Conservation (phyloP, 2,797 vertebrate species). For the Buphagus erythrorhynchus region DNA sequence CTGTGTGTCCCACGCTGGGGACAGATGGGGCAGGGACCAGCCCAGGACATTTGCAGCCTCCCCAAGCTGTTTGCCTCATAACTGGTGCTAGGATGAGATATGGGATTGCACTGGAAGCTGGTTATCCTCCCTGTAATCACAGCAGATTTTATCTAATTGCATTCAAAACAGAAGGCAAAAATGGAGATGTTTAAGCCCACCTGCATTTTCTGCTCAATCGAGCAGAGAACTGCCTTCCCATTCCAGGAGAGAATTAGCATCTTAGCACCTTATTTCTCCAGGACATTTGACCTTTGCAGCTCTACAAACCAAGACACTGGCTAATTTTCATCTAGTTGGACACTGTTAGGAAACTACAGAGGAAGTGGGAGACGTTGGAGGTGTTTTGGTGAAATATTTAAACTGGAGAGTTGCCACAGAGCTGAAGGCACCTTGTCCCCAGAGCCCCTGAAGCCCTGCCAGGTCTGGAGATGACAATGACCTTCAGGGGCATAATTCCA, state of each 20-base stretch:
- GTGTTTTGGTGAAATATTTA: conserved; percentile 21
- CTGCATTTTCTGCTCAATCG: conserved; percentile 5
- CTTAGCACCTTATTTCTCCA: conserved; percentile 22
- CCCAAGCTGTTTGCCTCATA: background rate
- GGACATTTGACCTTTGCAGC: conserved; percentile 36
- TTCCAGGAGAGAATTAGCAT: conserved; percentile 28
- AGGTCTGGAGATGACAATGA: background rate
- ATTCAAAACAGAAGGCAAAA: background rate
- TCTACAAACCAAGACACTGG: background rate
- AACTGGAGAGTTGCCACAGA: background rate
- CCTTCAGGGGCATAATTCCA: background rate
- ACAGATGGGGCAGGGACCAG: background rate
- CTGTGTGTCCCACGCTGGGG: background rate
- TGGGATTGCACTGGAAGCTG: background rate
- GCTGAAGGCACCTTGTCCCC: background rate
- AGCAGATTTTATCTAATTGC: background rate
- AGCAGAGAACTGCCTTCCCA: conserved; percentile 13
- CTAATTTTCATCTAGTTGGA: conserved; percentile 52
- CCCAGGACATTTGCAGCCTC: background rate
- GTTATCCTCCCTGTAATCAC: background rate
- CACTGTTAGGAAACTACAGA: background rate
- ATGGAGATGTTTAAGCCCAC: background rate
- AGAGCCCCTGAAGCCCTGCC: background rate
- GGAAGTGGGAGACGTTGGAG: background rate
- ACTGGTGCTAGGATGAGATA: background rate